Evolutionary conservation across 2,113 vertebrate species (phyloP), one percentile per base, ranked within the genome.

Genomic region (Leptocoma aspasia): DNA sequence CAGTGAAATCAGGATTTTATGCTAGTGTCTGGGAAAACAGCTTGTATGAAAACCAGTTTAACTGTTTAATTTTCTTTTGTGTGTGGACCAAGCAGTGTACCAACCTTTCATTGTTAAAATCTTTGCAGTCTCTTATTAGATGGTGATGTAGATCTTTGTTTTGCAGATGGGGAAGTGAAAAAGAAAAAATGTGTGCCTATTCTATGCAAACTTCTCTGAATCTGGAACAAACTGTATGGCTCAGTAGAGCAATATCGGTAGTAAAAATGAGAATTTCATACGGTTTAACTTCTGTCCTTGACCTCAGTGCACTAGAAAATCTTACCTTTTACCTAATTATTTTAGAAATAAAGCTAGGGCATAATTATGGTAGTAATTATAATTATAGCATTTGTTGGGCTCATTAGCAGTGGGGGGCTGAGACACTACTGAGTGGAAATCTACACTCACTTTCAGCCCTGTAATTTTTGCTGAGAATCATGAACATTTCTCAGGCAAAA

Each of bases 1-100:
- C 10, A 57, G n/a, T 42, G 42, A 42, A 57, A 49, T 80, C 15
- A 27, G 31, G 47, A 45, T 80, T 92, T 93, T 69, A 41, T 69
- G 31, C 15, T 33, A 21, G 14, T 35, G 15, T 80, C 53, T 61
- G 50, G n/a, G 63, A 30, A 64, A 82, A 57, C 5, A 61, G 49
- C 28, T 79, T 5, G 2, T 45, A 39, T 42, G 77, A 69, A 91
- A 70, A 76, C 14, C 18, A 35, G 11, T 76, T 76, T 10, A 75
- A 53, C 23, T n/a, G 24, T 70, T 68, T 3, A 1, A 15, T 49
- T 14, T 91, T 71, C 26, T 77, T 85, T 24, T n/a, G 8, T 1
- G 0, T 24, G 1, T 30, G 8, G 47, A 53, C 19, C 1, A 3
- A 78, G 41, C 31, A n/a, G 10, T 18, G 6, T 31, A 30, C 10